Conservation (phyloP, 2,797 vertebrate species). For the Galagoides demidoff region DNA sequence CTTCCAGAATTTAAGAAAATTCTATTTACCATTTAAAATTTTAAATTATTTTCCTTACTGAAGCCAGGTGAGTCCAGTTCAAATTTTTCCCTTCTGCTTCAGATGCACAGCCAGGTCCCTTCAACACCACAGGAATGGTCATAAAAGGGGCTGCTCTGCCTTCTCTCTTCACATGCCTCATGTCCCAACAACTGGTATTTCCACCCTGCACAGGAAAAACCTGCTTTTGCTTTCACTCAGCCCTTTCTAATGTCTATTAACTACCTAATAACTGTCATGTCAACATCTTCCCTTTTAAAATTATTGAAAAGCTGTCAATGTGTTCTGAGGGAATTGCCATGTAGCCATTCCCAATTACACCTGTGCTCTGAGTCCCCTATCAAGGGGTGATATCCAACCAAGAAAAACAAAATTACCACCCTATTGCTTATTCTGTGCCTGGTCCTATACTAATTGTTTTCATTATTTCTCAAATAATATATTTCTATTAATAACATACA, state of each 20-base stretch:
- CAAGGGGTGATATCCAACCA: not conserved
- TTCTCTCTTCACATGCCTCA: not conserved
- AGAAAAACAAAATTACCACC: not conserved
- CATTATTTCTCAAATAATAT: not conserved
- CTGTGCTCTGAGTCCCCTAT: not conserved
- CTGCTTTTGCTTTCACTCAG: not conserved
- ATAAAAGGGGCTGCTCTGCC: not conserved
- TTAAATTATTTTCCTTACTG: not conserved
- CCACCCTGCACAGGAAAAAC: not conserved
- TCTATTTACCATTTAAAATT: not conserved
- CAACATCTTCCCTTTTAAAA: slow-evolving; percentile 14
- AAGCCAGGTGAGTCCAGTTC: not conserved
- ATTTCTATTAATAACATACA: not conserved
- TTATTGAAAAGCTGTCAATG: not conserved
- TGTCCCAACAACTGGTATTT: not conserved
- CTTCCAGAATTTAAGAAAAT: not conserved
- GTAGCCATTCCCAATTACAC: not conserved
- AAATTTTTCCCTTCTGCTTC: not conserved
- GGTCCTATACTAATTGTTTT: not conserved
- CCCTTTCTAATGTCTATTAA: not conserved
- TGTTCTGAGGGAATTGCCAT: not conserved
- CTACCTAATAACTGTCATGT: not conserved
- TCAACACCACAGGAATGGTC: not conserved
- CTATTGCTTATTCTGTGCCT: not conserved
- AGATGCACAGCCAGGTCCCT: not conserved